Evolutionary conservation across 1,140 invertebrate genomes (phyloP), one percentile per base, ranked within the genome.

Genomic region (Penaeus indicus): DNA sequence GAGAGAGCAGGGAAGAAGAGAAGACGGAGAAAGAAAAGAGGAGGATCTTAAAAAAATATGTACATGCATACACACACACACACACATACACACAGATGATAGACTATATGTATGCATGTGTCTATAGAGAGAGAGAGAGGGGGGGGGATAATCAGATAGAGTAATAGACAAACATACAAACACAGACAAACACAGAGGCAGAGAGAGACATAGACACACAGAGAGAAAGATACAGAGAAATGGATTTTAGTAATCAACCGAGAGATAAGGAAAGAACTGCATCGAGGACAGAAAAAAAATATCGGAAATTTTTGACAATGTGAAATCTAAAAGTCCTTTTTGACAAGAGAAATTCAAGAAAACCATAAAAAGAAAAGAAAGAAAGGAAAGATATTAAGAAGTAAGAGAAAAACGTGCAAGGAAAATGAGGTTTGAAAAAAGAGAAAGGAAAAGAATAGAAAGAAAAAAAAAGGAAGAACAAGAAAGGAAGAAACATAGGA

Each of bases 381-480:
- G 81, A 83, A 61, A 42, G 42, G 61, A 64, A 60, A 63, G 81
- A 62, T 60, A 82, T 47, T 25, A 61, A 83, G 81, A 83, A 81
- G n/a, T 32, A 42, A 75, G 19, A 75, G 72, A 21, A 60, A 18
- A 62, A 21, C 21, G 22, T 2, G 22, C 7, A 27, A 60, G 47
- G 61, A 54, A 81, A 54, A 61, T 13, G 25, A n/a, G 62, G 54
- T 13, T 22, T 22, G 47, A n/a, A n/a, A 80, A 54, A 80, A n/a
- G 38, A 54, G 42, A 8, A n/a, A 32, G 21, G 72, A 27, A 7
- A 75, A 42, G n/a, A 42, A 27, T 5, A 75, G 72, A 75, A n/a
- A 75, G 25, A 75, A 42, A 75, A 38, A 22, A 3, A 75, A n/a
- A 25, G 61, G 18, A 81, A 18, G n/a, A 22, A 54, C 25, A 61